phyloP scores from a whole-genome alignment of 53 echinoderm and acorn worm species.

The Echinarachnius parma region DNA sequence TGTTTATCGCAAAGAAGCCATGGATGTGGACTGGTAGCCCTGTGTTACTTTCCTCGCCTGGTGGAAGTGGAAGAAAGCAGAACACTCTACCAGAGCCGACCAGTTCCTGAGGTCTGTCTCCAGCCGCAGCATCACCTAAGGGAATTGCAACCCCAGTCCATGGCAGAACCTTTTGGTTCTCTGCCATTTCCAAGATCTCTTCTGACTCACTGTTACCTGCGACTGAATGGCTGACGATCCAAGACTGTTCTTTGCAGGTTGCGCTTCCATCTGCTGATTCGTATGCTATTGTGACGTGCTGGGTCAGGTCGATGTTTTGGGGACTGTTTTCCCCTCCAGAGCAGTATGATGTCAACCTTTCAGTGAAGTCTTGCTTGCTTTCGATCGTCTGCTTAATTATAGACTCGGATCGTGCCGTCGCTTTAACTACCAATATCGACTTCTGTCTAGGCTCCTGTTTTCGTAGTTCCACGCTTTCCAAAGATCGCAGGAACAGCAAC shows the following conservation, averaged over 20 bases:
- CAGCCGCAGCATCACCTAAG: no score
- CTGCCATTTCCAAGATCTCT: slow-evolving; percentile 21
- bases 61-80: slow-evolving; percentile 54
- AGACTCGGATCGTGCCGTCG: neutral
- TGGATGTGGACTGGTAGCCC: slow-evolving; percentile 57
- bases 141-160: slow-evolving; percentile 71
- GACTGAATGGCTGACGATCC: slow-evolving; percentile 36
- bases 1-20: slow-evolving; percentile 51
- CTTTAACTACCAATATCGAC: no score
- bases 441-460: no score
- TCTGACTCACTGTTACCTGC: neutral
- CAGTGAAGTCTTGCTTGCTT: neutral
- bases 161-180: slow-evolving; percentile 65
- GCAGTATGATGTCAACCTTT: no score
- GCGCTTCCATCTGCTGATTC: no score
- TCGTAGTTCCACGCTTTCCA: slow-evolving; percentile 33
- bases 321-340: neutral
- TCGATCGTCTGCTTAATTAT: neutral
- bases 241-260: no score
- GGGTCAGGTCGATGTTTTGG: no score
- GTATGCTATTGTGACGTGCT: no score
- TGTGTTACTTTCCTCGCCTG: slow-evolving; percentile 39
- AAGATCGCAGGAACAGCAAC: slow-evolving; percentile 71
- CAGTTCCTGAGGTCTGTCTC: no score
- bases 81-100: slow-evolving; percentile 38